phyloP scores from a whole-genome alignment of 2,113 vertebrate genomes.

The Aplodontia rufa region DNA sequence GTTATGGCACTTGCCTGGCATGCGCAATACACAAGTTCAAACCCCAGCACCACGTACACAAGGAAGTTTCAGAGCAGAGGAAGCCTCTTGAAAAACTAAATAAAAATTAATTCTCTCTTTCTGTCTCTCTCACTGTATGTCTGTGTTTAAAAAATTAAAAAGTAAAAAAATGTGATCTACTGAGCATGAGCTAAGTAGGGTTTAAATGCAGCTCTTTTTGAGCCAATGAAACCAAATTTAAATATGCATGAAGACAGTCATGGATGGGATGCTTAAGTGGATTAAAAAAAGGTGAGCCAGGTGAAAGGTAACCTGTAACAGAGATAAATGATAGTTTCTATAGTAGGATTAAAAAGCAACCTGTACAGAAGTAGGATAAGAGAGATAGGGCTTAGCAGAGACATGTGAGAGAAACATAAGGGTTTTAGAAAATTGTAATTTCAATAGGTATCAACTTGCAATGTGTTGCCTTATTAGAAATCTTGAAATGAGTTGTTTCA shows the following conservation, averaged over 20 bases:
- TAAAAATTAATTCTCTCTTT: no score
- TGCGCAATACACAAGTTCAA: no score
- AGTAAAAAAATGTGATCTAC: constrained; percentile 2
- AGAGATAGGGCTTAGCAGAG: background rate
- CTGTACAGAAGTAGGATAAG: background rate
- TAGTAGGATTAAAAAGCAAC: background rate
- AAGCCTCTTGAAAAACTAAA: no score
- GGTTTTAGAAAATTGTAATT: constrained; percentile 8
- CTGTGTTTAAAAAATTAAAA: no score
- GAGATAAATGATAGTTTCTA: background rate
- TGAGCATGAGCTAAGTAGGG: background rate
- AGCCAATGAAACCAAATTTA: constrained; percentile 45
- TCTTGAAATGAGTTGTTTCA: constrained; percentile 21
- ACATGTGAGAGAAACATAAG: background rate
- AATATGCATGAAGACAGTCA: background rate
- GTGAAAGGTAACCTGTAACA: constrained; percentile 12
- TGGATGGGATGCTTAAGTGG: background rate
- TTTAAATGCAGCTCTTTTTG: background rate
- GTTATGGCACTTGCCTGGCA: no score
- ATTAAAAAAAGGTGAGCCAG: constrained; percentile 25
- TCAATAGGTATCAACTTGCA: background rate
- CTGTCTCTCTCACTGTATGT: no score
- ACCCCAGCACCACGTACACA: no score
- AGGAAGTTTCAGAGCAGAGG: no score
- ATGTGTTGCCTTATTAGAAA: constrained; percentile 29